These are phyloP conservation scores for Cyanocitta stelleri DNA, from an alignment of 2,113 vertebrate genomes.

Conservation along the genomic window DNA sequence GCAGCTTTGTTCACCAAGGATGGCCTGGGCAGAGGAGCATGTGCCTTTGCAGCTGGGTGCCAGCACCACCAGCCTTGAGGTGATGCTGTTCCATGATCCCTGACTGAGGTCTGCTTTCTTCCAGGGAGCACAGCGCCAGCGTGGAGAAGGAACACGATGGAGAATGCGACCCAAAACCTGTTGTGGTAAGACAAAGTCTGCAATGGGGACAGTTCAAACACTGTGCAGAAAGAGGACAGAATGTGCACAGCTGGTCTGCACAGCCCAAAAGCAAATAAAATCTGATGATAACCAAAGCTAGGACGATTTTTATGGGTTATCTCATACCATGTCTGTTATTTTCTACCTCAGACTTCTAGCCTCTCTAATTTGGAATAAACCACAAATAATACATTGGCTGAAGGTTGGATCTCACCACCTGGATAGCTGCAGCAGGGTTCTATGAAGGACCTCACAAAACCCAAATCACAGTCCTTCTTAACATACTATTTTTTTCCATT, in stretches of 20 bases:
- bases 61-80: fast-evolving
- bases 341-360: neutral
- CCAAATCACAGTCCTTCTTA: neutral
- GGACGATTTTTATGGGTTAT: neutral
- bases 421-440: neutral
- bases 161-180: neutral
- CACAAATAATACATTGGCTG: neutral
- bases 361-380: neutral
- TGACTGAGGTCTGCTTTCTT: neutral
- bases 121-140: neutral
- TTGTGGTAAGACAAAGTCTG: neutral
- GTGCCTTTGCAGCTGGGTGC: neutral
- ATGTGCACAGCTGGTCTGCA: neutral
- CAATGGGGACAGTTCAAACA: neutral
- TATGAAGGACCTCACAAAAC: neutral
- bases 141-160: constrained; percentile 24
- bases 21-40: neutral
- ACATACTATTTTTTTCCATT: neutral
- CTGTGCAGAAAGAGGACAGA: neutral
- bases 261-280: neutral
- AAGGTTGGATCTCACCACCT: neutral
- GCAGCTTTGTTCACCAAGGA: neutral
- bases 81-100: no score
- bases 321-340: neutral
- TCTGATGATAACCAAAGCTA: neutral